Percentiles rank a stretch among this genome's conserved stretches.
These are phyloP conservation scores for Thymelicus acteon DNA, from an alignment of 2,888 invertebrate genomes.

Conservation along the genomic window DNA sequence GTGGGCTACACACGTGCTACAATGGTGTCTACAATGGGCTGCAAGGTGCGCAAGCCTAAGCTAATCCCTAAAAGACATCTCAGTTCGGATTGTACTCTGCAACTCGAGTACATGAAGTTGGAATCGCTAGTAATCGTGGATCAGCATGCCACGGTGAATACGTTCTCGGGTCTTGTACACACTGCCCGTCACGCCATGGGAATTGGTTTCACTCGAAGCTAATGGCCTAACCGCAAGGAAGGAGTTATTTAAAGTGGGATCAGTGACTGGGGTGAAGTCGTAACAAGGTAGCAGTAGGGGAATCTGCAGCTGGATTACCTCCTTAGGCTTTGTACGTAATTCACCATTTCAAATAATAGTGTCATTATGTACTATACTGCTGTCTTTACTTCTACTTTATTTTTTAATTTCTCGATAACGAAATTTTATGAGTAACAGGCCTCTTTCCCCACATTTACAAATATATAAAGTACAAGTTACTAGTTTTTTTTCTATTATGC, in stretches of 20 bases:
- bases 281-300: conserved; percentile 60
- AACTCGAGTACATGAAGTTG: conserved; percentile 56
- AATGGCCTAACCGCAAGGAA: conserved; percentile 22
- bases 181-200: conserved; percentile 57
- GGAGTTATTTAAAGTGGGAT: conserved; percentile 11
- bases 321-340: conserved; percentile 39
- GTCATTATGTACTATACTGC: conserved; percentile 13
- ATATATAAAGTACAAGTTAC: conserved; percentile 13
- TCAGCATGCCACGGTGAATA: conserved; percentile 58
- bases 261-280: conserved; percentile 56
- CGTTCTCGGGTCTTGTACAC: conserved; percentile 58
- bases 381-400: conserved; percentile 13
- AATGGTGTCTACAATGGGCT: conserved; percentile 51
- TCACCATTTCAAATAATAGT: conserved; percentile 17
- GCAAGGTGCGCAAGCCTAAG: conserved; percentile 48
- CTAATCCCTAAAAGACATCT: conserved; percentile 49
- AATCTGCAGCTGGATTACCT: conserved; percentile 46
- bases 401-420: conserved; percentile 13
- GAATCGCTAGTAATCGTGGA: conserved; percentile 59
- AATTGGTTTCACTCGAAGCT: conserved; percentile 42
- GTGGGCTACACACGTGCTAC: conserved; percentile 59
- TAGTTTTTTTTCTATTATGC: conserved; percentile 13
- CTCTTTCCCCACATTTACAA: conserved; percentile 13
- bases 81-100: conserved; percentile 50
- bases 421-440: conserved; percentile 13